A percentile compares a stretch with the other conserved stretches of the same genome.
These are phyloP conservation scores for Drosophila cracens DNA, from an alignment of 2,888 invertebrate species.

Conservation along the genomic window DNA sequence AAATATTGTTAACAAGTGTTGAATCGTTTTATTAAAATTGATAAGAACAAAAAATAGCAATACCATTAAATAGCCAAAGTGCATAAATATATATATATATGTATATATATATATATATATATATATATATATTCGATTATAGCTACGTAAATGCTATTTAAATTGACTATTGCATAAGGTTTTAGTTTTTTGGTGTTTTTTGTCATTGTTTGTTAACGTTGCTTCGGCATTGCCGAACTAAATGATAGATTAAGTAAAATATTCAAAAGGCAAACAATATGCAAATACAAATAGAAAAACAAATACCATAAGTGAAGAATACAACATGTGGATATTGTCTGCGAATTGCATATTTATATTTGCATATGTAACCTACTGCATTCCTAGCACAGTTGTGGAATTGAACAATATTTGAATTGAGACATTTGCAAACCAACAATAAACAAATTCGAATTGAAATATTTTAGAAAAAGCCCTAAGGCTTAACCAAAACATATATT, in stretches of 20 bases:
- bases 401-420: constrained; percentile 71
- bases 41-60: not conserved
- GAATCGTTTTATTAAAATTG: not conserved
- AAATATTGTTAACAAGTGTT: not conserved
- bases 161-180: constrained; percentile 23
- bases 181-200: constrained; percentile 13
- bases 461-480: constrained; percentile 29
- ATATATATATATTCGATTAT: not conserved
- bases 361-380: constrained; percentile 71
- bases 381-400: constrained; percentile 80
- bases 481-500: constrained; percentile 6
- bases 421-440: constrained; percentile 47
- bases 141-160: not conserved
- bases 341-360: constrained; percentile 34
- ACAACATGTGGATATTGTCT: constrained; percentile 32
- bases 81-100: not conserved
- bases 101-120: not conserved
- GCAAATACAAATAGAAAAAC: not conserved
- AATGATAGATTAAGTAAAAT: constrained; percentile 37
- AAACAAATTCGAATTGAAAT: constrained; percentile 46
- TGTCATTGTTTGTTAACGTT: constrained; percentile 15
- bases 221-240: constrained; percentile 68
- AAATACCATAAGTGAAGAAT: constrained; percentile 1
- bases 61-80: not conserved
- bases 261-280: constrained; percentile 2